Evolutionary conservation across 92 coral and sea anemone genomes (phyloP).

Genomic region (Phenganax marumi): DNA sequence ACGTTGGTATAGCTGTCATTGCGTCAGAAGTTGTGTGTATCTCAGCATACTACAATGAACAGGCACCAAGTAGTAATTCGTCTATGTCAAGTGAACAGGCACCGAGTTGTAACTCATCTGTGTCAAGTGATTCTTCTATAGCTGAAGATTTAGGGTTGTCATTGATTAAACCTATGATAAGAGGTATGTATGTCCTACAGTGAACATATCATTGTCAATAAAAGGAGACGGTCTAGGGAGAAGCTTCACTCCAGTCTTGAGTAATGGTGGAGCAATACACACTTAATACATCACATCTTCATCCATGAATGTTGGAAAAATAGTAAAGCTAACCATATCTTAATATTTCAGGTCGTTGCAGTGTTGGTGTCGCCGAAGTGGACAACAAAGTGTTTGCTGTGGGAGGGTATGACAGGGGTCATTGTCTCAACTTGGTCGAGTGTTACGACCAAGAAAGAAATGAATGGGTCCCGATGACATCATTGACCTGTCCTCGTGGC

Average conservation of each 20-base stretch:
- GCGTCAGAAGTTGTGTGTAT: constrained; percentile 78
- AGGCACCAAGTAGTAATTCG: constrained; percentile 49
- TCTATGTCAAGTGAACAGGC: constrained; percentile 63
- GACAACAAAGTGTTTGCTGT: constrained; percentile 85
- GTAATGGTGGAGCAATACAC: not conserved
- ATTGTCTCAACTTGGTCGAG: constrained; percentile 81
- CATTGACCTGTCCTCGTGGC: constrained; percentile 75
- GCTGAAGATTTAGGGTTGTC: constrained; percentile 76
- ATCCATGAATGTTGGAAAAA: not conserved
- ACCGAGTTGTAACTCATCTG: constrained; percentile 60
- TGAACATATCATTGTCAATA: too few species aligned
- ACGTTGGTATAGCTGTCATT: constrained; percentile 72
- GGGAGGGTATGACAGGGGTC: constrained; percentile 98
- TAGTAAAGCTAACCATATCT: too few species aligned
- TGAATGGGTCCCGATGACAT: constrained; percentile 82
- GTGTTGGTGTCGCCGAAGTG: constrained; percentile 91
- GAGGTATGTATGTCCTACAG: constrained; percentile 64
- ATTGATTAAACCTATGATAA: constrained; percentile 83
- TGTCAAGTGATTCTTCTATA: constrained; percentile 77
- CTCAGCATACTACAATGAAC: constrained; percentile 67
- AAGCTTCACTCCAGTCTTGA: too few species aligned
- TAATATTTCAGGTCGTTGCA: constrained; percentile 78
- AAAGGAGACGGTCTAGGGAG: too few species aligned
- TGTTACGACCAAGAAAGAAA: constrained; percentile 73
- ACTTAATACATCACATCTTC: not conserved